phyloP scores from a whole-genome alignment of 2,888 invertebrate genomes.

The Steromphala cineraria region DNA sequence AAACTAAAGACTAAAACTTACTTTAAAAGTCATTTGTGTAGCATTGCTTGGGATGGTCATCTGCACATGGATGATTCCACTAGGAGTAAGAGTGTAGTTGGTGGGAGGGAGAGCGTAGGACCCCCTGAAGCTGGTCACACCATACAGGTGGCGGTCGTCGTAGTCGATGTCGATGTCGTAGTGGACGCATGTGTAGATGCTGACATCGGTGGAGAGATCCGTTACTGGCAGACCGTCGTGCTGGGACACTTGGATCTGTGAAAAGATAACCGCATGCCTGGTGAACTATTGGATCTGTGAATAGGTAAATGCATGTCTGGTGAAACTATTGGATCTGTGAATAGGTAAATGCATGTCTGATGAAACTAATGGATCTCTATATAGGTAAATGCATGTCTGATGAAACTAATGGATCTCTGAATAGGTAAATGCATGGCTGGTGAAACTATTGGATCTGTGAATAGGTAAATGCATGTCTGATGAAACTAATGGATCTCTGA shows the following conservation, averaged over 20 bases:
- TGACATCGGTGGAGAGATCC: constrained; percentile 26
- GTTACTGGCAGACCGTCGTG: constrained; percentile 53
- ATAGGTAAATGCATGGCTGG: too few relatives aligned
- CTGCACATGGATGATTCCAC: constrained; percentile 31
- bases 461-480: too few relatives aligned
- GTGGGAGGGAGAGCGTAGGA: constrained; percentile 48
- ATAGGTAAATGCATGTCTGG: too few relatives aligned
- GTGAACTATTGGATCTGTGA: too few relatives aligned
- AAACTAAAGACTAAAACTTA: constrained; percentile 7
- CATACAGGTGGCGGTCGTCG: constrained; percentile 24
- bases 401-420: too few relatives aligned
- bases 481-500: too few relatives aligned
- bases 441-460: too few relatives aligned
- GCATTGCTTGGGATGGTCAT: constrained; percentile 42
- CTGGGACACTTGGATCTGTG: constrained; percentile 52
- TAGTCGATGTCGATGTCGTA: constrained; percentile 23
- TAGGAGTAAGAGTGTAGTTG: constrained; percentile 41
- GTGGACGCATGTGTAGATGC: constrained; percentile 32
- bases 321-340: too few relatives aligned
- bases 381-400: too few relatives aligned
- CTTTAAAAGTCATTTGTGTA: constrained; percentile 31
- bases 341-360: too few relatives aligned
- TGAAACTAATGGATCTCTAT: too few relatives aligned
- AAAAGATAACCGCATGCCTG: neutral
- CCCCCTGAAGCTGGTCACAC: constrained; percentile 29